These are phyloP conservation scores for Merops nubicus DNA, from an alignment of 2,113 vertebrate species.

Conservation along the genomic window DNA sequence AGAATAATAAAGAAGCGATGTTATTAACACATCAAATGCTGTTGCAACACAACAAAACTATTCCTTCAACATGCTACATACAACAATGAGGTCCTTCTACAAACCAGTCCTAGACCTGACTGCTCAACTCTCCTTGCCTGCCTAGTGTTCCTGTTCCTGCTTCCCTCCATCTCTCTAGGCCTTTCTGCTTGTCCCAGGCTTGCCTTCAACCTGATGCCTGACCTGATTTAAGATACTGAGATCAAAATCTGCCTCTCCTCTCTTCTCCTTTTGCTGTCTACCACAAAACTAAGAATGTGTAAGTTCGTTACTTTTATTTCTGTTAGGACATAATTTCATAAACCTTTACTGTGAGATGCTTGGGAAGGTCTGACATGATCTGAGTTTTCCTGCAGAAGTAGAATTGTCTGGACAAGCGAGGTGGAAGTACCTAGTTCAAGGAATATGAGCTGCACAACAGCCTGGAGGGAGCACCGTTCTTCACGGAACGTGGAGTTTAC, in stretches of 20 bases:
- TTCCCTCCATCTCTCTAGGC: rapidly evolving
- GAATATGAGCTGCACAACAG: neutral
- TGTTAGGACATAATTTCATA: neutral
- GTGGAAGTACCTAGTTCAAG: neutral
- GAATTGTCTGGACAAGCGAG: neutral
- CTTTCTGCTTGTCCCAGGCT: neutral
- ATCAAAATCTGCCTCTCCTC: neutral
- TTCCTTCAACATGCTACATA: neutral
- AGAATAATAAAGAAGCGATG: neutral
- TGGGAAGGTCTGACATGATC: neutral
- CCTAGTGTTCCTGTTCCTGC: neutral
- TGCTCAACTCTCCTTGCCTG: neutral
- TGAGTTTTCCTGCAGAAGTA: neutral
- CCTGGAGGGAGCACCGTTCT: neutral
- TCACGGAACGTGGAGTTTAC: neutral
- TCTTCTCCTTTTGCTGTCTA: neutral
- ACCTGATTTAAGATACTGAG: neutral
- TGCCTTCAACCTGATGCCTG: neutral
- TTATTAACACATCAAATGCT: neutral
- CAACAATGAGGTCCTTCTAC: neutral
- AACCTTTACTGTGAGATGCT: neutral
- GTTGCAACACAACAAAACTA: neutral
- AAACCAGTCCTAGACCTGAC: neutral
- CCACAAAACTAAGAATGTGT: neutral
- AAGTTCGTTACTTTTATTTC: neutral